These are phyloP conservation scores for Eudemis profundana DNA, from an alignment of 2,888 invertebrate genomes.

Conservation along the genomic window DNA sequence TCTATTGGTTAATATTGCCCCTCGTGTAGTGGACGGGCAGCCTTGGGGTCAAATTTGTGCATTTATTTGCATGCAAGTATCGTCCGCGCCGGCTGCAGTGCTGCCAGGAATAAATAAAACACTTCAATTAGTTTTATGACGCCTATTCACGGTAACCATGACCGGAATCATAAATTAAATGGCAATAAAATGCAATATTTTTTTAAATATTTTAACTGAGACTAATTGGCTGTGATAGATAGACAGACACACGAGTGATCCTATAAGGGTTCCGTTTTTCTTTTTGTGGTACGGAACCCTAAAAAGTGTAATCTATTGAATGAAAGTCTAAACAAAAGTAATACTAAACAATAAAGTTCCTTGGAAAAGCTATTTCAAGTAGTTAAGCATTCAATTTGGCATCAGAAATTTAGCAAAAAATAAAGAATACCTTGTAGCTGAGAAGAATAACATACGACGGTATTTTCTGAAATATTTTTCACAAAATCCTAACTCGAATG, in stretches of 20 bases:
- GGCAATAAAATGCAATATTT: not conserved
- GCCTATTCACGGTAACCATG: not conserved
- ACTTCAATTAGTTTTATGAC: conserved; percentile 3
- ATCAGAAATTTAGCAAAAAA: not conserved
- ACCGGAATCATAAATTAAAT: conserved; percentile 2
- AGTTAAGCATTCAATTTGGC: not conserved
- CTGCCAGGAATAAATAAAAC: conserved; percentile 5
- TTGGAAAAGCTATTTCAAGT: not conserved
- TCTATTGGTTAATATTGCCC: too few species aligned
- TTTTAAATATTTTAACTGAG: too few species aligned
- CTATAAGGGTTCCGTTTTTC: too few species aligned
- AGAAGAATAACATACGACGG: not conserved
- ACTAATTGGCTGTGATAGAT: too few species aligned
- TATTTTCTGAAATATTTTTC: not conserved
- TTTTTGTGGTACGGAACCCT: too few species aligned
- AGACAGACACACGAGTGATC: too few species aligned
- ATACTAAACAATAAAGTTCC: not conserved
- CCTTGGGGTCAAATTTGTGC: not conserved
- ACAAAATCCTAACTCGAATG: not conserved
- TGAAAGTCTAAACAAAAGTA: not conserved
- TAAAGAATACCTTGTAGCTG: not conserved
- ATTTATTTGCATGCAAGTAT: not conserved
- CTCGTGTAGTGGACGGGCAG: not conserved
- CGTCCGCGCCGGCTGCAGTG: not conserved
- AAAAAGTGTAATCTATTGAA: not conserved